Evolutionary conservation across 2,797 vertebrate genomes (phyloP).

Genomic region (Scolopax rusticola): DNA sequence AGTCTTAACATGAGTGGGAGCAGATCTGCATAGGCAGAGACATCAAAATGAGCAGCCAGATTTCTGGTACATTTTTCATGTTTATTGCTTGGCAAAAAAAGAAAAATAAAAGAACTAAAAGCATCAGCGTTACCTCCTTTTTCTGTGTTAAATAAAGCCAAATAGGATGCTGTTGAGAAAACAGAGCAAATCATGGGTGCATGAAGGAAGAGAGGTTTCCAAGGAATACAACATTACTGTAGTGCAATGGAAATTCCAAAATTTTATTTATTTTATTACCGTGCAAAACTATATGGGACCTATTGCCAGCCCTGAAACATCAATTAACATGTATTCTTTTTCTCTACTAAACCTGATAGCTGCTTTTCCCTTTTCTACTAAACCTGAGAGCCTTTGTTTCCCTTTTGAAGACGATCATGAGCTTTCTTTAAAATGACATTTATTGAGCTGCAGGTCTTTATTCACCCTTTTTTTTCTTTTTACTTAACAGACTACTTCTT

Average conservation of each 20-base stretch:
- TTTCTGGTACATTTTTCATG: background rate
- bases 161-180: background rate
- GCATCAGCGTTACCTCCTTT: background rate
- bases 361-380: background rate
- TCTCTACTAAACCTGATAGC: background rate
- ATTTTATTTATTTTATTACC: background rate
- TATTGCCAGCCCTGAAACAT: background rate
- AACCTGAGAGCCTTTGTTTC: background rate
- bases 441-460: background rate
- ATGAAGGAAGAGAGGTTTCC: background rate
- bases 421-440: background rate
- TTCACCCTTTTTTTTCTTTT: background rate
- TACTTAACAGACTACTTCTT: constrained; percentile 84
- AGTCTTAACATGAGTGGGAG: background rate
- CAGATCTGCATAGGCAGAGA: background rate
- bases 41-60: background rate
- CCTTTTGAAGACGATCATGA: background rate
- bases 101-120: background rate
- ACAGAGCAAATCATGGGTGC: background rate
- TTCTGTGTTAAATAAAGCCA: background rate
- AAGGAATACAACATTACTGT: background rate
- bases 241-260: background rate
- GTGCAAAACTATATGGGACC: background rate
- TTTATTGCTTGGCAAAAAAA: background rate
- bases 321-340: background rate